Conservation (phyloP, 2,113 vertebrate genomes). For the Albula glossodonta region DNA sequence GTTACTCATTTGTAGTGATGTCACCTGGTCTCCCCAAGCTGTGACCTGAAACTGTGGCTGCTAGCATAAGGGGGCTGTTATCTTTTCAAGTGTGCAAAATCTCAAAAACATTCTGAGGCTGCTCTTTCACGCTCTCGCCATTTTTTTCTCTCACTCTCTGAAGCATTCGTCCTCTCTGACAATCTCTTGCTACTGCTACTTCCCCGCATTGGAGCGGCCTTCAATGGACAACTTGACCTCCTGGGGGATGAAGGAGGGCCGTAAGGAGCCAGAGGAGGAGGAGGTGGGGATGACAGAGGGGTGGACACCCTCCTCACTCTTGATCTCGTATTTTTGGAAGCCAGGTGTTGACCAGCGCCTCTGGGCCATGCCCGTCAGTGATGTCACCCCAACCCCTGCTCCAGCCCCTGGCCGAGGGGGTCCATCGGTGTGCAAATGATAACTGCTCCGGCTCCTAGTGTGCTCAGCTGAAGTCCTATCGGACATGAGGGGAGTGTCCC, state of each 20-base stretch:
- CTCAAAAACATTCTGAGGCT: slow-evolving; percentile 78
- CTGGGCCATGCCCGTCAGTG: slow-evolving; percentile 59
- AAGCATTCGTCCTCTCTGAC: slow-evolving; percentile 13
- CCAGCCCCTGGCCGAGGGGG: slow-evolving; percentile 43
- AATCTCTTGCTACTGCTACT: slow-evolving; percentile 75
- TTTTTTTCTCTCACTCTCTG: background rate
- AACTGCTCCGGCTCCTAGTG: slow-evolving; percentile 71
- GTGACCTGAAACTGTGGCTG: background rate
- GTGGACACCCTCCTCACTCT: slow-evolving; percentile 76
- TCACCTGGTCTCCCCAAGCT: background rate
- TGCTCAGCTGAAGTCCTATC: slow-evolving; percentile 73
- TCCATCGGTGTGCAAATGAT: slow-evolving; percentile 72
- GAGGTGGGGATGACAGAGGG: slow-evolving; percentile 56
- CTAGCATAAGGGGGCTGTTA: slow-evolving; percentile 42
- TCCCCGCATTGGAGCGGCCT: slow-evolving; percentile 97
- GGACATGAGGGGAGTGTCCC: slow-evolving; percentile 58
- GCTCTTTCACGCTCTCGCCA: slow-evolving; percentile 46
- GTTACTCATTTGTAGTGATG: no score
- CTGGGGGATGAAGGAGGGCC: slow-evolving; percentile 95
- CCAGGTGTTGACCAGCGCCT: slow-evolving; percentile 85
- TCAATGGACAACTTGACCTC: slow-evolving; percentile 99
- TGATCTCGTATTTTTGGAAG: slow-evolving; percentile 88
- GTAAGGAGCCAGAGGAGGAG: slow-evolving; percentile 59
- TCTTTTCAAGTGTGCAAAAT: slow-evolving; percentile 84
- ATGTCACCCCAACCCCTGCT: slow-evolving; percentile 40